Conservation (phyloP, 2,797 vertebrate species). For the Salmo trutta region DNA sequence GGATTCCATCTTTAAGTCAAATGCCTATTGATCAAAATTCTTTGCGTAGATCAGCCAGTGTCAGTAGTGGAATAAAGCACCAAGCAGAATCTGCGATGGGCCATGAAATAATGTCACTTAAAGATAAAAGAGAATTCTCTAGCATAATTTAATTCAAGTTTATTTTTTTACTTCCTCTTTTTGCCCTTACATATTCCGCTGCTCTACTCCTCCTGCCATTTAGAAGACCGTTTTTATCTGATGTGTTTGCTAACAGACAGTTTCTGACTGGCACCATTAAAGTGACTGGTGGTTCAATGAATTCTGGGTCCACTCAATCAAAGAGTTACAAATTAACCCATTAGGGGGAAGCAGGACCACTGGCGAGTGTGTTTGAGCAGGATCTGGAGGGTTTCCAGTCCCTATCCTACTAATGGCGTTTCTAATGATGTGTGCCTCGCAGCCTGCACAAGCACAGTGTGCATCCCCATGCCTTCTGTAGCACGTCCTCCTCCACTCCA, state of each 20-base stretch:
- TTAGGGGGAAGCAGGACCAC: slow-evolving; percentile 38
- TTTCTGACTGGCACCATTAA: slow-evolving; percentile 32
- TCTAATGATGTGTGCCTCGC: slow-evolving; percentile 46
- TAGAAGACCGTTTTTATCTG: background rate
- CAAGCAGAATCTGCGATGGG: background rate
- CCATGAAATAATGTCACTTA: background rate
- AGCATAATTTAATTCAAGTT: background rate
- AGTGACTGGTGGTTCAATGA: slow-evolving; percentile 48
- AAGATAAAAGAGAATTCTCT: background rate
- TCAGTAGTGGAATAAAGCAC: background rate
- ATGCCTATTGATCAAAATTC: background rate
- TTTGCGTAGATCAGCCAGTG: background rate
- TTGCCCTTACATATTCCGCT: background rate
- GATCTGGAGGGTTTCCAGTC: slow-evolving; percentile 6
- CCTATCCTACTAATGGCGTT: background rate
- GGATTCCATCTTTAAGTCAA: background rate
- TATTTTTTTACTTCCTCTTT: background rate
- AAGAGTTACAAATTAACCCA: slow-evolving; percentile 51
- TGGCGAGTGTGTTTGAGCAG: slow-evolving; percentile 14
- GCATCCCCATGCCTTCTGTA: background rate
- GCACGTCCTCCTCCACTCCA: background rate
- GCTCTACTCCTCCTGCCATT: background rate
- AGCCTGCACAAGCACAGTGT: background rate
- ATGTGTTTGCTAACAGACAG: background rate
- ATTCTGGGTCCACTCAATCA: slow-evolving; percentile 42